These are phyloP conservation scores for Drosophila lutescens DNA, from an alignment of 2,888 invertebrate genomes.

Conservation along the genomic window DNA sequence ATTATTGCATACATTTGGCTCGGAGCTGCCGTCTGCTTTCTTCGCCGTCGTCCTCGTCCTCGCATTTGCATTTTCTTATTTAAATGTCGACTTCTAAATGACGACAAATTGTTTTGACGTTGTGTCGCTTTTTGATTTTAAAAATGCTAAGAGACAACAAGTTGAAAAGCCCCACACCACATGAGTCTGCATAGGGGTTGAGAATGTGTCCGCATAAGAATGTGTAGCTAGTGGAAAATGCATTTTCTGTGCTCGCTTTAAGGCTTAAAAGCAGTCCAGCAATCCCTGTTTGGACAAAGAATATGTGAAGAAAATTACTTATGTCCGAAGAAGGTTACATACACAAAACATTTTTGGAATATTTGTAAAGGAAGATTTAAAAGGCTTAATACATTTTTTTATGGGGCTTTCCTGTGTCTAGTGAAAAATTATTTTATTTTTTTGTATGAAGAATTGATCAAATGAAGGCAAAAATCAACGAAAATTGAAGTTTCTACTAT, in stretches of 20 bases:
- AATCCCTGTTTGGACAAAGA: constrained; percentile 42
- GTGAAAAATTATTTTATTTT: too few relatives aligned
- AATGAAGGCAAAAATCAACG: too few relatives aligned
- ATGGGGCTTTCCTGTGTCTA: too few relatives aligned
- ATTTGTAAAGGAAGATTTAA: constrained; percentile 4
- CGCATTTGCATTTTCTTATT: constrained; percentile 79
- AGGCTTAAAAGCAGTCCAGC: constrained; percentile 66
- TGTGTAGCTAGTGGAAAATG: constrained; percentile 64
- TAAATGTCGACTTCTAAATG: constrained; percentile 80
- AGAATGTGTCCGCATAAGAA: constrained; percentile 10
- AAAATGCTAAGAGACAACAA: constrained; percentile 55
- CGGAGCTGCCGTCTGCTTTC: constrained; percentile 36
- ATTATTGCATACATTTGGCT: constrained; percentile 78
- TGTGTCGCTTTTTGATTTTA: constrained; percentile 79
- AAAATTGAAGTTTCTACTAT: too few relatives aligned
- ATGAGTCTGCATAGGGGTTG: constrained; percentile 11
- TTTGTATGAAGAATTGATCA: too few relatives aligned
- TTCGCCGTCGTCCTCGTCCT: constrained; percentile 41
- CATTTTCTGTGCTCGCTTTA: constrained; percentile 57
- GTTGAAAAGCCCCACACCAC: constrained; percentile 60
- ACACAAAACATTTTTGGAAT: constrained; percentile 15
- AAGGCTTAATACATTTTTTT: too few relatives aligned
- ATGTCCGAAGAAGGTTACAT: constrained; percentile 10
- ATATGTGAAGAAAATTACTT: constrained; percentile 38
- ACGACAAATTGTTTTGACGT: constrained; percentile 80